Conservation (phyloP, 2,113 vertebrate genomes). For the Pteruthius melanotis region DNA sequence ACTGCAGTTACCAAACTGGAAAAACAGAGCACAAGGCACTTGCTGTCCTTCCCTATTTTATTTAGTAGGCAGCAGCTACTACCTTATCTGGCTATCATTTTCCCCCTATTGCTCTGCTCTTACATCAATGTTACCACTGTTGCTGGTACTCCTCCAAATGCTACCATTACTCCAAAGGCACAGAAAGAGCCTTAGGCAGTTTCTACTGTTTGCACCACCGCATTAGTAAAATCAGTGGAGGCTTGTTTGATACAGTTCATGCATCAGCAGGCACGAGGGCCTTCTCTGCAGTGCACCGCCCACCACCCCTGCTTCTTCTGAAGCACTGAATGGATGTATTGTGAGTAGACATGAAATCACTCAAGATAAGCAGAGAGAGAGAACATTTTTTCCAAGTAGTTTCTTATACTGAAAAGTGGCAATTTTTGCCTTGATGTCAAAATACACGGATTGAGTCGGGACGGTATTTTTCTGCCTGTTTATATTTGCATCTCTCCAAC, state of each 20-base stretch:
- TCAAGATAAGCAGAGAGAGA: neutral
- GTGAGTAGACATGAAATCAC: neutral
- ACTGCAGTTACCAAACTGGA: neutral
- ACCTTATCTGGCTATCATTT: neutral
- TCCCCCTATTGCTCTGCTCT: neutral
- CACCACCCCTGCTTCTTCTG: neutral
- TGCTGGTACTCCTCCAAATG: neutral
- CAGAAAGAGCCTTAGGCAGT: neutral
- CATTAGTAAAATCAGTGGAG: neutral
- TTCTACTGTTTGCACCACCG: neutral
- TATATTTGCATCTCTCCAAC: neutral
- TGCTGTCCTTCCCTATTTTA: neutral
- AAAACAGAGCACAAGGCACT: neutral
- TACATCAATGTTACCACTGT: neutral
- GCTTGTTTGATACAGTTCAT: neutral
- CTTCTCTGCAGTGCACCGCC: neutral
- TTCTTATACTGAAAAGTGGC: neutral
- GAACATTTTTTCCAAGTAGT: neutral
- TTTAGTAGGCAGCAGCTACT: neutral
- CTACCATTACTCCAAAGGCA: neutral
- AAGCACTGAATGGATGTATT: neutral
- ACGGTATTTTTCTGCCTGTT: conserved; percentile 6
- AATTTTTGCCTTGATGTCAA: neutral
- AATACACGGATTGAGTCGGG: neutral
- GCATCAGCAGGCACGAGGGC: neutral